phyloP scores from a whole-genome alignment of 2,113 vertebrate species.

The Actenoides hombroni region DNA sequence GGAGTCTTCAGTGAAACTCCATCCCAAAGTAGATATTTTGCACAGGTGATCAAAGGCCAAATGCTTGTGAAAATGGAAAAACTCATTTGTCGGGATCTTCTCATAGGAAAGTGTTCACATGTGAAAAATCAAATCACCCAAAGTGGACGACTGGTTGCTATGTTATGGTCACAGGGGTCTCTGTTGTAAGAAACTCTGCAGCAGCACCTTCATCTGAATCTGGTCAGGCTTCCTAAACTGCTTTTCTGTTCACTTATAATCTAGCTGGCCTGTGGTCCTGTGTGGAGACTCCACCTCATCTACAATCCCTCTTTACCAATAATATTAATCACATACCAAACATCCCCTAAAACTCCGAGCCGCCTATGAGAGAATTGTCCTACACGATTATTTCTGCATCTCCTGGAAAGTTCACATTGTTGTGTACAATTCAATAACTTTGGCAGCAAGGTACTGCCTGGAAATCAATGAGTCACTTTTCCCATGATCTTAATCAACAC shows the following conservation, averaged over 20 bases:
- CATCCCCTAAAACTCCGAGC: not conserved
- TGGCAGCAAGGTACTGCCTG: not conserved
- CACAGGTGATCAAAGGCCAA: not conserved
- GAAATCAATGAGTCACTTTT: not conserved
- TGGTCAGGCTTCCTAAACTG: not conserved
- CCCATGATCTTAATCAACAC: not conserved
- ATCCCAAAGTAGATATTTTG: not conserved
- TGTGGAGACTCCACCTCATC: not conserved
- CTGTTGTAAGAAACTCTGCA: not conserved
- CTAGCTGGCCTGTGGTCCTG: not conserved
- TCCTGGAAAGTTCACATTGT: not conserved
- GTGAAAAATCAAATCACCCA: not conserved
- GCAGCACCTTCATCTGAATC: not conserved
- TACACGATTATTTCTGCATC: rapidly evolving
- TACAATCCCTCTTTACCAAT: not conserved
- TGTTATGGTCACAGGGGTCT: not conserved
- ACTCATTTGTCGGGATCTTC: rapidly evolving
- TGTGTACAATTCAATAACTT: not conserved
- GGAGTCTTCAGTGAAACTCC: not conserved
- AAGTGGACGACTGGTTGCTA: not conserved
- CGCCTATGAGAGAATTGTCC: no score
- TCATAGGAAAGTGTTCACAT: rapidly evolving
- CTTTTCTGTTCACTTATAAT: not conserved
- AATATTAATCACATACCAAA: not conserved
- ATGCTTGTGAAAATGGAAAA: not conserved